A percentile compares a stretch with the other conserved stretches of the same genome.
Evolutionary conservation across 2,797 vertebrate species (phyloP).

Genomic region (Glyptemys insculpta): DNA sequence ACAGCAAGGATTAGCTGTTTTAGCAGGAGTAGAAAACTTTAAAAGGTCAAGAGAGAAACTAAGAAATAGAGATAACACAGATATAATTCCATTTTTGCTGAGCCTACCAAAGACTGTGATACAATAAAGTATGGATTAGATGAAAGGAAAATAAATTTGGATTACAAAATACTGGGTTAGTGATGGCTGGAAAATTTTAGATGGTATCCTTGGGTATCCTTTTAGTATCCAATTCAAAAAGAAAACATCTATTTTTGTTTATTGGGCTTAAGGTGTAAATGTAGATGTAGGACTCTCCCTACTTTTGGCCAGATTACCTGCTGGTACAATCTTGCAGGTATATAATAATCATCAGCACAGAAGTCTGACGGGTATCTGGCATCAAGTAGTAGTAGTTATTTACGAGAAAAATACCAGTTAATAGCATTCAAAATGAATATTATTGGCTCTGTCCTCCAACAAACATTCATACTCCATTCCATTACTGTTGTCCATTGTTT

Average conservation of each 20-base stretch:
- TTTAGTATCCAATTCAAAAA: conserved; percentile 23
- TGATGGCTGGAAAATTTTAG: background rate
- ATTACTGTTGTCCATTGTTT: conserved; percentile 73
- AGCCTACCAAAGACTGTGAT: background rate
- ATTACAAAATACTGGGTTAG: background rate
- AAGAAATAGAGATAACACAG: background rate
- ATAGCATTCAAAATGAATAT: conserved; percentile 70
- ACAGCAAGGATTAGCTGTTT: background rate
- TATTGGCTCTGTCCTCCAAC: conserved; percentile 72
- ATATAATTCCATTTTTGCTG: background rate
- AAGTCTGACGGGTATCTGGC: background rate
- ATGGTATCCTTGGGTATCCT: background rate
- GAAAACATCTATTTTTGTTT: background rate
- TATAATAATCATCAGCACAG: conserved; percentile 5
- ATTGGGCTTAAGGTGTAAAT: background rate
- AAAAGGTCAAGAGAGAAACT: background rate
- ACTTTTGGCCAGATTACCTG: conserved; percentile 7
- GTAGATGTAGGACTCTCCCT: background rate
- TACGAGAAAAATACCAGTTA: conserved; percentile 67
- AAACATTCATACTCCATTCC: conserved; percentile 60
- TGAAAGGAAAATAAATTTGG: background rate
- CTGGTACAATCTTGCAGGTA: conserved; percentile 7
- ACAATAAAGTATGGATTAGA: background rate
- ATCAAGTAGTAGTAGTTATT: background rate
- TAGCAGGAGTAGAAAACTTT: background rate